Base-by-base conservation (phyloP, 2,888 invertebrate genomes). In the Entomobrya multifasciata region DNA sequence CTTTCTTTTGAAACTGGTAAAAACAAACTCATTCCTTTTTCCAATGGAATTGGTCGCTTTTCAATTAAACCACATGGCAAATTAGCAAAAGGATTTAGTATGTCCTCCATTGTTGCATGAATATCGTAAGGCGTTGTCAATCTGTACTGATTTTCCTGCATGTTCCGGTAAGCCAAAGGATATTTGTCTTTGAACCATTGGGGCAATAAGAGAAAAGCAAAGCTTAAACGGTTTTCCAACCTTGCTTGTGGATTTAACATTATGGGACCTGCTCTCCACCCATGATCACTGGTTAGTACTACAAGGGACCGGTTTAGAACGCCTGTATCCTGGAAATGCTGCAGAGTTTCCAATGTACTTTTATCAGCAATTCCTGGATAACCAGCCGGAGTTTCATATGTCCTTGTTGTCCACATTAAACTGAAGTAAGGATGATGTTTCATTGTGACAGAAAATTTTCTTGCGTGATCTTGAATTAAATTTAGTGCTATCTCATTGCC, bases 251-350 rank as follows among this genome's bases (percentile, higher is more conserved):
- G 92, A 0, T 93, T 92, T 44, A 91, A 90, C 77, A 93, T 90
- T 25, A 93, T 92, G 49, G 90, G 88, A 6, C 93, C 93, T 78
- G 92, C 93, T 36, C 93, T 90, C 90, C 92, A 92, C 0, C 93
- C 93, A 85, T 93, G 93, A 87, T 93, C 93, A 88, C 93, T 93
- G 87, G 92, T 72, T 30, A 92, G 87, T 17, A 92, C 78, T 0
- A 92, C 62, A 6, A 91, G 80, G n/a, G 91, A 91, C 30, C 90
- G 88, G 36, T 91, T 91, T 22, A 91, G 80, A 1, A 90, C 89
- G 1, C 90, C 90, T 15, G 49, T 80, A 22, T 87, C 80, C 22
- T 92, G 90, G 22, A 92, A 89, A 80, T 91, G 87, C 41, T 89
- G 88, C 5, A 93, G 89, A 70, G 92, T 92, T 20, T 91, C 87